These are phyloP conservation scores for Montipora capricornis DNA, from an alignment of 64 coral and sea anemone species.

Conservation along the genomic window DNA sequence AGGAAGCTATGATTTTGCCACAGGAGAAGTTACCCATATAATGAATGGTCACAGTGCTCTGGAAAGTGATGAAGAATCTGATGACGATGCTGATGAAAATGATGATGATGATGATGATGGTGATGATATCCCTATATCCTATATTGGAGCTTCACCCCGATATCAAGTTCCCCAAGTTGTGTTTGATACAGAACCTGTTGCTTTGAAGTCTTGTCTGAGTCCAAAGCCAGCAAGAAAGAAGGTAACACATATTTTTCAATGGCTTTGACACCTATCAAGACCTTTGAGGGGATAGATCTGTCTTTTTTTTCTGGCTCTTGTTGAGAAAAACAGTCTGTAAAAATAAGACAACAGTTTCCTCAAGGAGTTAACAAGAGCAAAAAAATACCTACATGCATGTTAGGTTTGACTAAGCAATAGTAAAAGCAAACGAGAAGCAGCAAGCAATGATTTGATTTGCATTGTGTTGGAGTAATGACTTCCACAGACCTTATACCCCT, in stretches of 20 bases:
- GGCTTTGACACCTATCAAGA: no score
- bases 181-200: conserved; percentile 71
- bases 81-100: conserved; percentile 28
- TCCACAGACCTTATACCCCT: no score
- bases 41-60: not conserved
- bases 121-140: conserved; percentile 48
- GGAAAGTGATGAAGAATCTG: conserved; percentile 43
- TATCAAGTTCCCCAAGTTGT: conserved; percentile 68
- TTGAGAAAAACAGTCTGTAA: no score
- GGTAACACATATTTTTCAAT: conserved; percentile 53
- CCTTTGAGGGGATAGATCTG: no score
- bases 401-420: no score
- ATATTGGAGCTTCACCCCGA: conserved; percentile 18
- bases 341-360: no score
- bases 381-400: no score
- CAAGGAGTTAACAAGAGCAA: no score
- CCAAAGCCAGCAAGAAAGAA: conserved; percentile 56
- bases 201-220: conserved; percentile 74
- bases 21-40: not conserved
- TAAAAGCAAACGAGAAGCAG: no score
- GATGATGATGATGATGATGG: conserved; percentile 1
- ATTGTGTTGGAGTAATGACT: no score
- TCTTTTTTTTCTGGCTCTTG: no score
- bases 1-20: conserved; percentile 88
- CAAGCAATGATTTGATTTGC: no score